Evolutionary conservation across 1,140 invertebrate species (phyloP), one percentile per base, ranked within the genome.

Genomic region (Drosophila nebulosa): DNA sequence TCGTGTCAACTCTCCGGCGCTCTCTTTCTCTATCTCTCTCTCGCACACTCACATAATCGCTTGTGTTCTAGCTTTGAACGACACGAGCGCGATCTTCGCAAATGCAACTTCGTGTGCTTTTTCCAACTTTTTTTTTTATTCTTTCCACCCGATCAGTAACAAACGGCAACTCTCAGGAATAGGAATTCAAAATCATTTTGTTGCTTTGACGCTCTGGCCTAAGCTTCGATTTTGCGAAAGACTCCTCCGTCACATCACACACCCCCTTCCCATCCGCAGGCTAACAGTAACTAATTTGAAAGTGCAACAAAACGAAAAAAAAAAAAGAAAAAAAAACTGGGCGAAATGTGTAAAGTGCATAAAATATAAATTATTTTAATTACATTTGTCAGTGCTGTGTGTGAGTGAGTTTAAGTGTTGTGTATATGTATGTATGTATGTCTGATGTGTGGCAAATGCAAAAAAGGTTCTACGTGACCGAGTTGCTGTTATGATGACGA

Each of bases 161-260:
- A 78, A 86, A 86, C 78, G 67, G 77, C 60, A 85, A 86, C 81
- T 80, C 81, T 86, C 81, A 85, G 81, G 81, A 86, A 86, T 46
- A 18, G 39, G 39, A 46, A 46, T 46, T 46, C 80, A 81, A 78
- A 77, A 69, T 66, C 74, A 42, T 16, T 7, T 42, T 42, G 74
- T 80, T 65, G 77, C 66, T 81, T 66, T 74, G 74, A n/a, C n/a
- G 46, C 70, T 66, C 74, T 36, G 59, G 51, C 32, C 22, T 57
- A n/a, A 36, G 32, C 16, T 52, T 10, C n/a, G 14, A n/a, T 52
- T 67, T 74, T 74, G 52, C 56, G 59, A 30, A 30, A 53, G 16
- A 27, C 69, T 65, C 50, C 53, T 64, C 59, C 51, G 64, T 66
- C 46, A 32, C 30, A 12, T 32, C 30, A 32, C 36, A 56, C 52